Percentiles rank a stretch among this genome's conserved stretches.
Evolutionary conservation across 1,140 invertebrate genomes (phyloP).

Genomic region (Amyelois transitella): DNA sequence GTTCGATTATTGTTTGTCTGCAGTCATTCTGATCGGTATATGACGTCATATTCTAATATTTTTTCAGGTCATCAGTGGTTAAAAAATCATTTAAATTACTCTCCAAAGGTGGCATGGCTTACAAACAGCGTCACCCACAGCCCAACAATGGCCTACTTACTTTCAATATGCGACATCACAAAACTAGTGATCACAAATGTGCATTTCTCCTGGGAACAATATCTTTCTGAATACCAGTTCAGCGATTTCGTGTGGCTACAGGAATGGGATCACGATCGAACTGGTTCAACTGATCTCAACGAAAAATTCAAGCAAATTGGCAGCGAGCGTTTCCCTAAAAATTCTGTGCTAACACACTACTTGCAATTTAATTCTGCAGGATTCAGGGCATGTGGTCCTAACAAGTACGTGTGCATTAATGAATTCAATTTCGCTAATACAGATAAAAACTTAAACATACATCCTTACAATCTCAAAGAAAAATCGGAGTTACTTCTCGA

Average conservation of each 20-base stretch:
- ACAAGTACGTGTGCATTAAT: constrained; percentile 31
- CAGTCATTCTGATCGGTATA: too few relatives aligned
- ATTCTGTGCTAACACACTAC: constrained; percentile 47
- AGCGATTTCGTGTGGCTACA: constrained; percentile 89
- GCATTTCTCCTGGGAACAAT: constrained; percentile 87
- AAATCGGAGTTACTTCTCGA: constrained; percentile 87
- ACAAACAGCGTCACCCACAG: constrained; percentile 89
- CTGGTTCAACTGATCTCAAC: constrained; percentile 74
- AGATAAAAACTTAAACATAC: constrained; percentile 79
- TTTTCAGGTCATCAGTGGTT: constrained; percentile 88
- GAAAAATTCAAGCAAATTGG: constrained; percentile 61
- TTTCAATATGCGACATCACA: constrained; percentile 79
- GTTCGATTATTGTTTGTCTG: neutral
- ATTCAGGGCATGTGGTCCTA: constrained; percentile 49
- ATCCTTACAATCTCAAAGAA: constrained; percentile 82
- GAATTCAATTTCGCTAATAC: constrained; percentile 47
- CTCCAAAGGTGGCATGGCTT: constrained; percentile 83
- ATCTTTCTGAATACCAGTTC: constrained; percentile 84
- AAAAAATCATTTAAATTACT: constrained; percentile 79
- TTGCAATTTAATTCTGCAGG: constrained; percentile 51
- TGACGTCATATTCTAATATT: neutral
- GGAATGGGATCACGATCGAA: constrained; percentile 76
- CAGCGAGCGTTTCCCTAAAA: constrained; percentile 43
- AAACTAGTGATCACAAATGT: constrained; percentile 82
- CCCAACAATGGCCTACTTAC: constrained; percentile 82